Evolutionary conservation across 2,113 vertebrate species (phyloP).

Genomic region (Hippoglossus stenolepis): DNA sequence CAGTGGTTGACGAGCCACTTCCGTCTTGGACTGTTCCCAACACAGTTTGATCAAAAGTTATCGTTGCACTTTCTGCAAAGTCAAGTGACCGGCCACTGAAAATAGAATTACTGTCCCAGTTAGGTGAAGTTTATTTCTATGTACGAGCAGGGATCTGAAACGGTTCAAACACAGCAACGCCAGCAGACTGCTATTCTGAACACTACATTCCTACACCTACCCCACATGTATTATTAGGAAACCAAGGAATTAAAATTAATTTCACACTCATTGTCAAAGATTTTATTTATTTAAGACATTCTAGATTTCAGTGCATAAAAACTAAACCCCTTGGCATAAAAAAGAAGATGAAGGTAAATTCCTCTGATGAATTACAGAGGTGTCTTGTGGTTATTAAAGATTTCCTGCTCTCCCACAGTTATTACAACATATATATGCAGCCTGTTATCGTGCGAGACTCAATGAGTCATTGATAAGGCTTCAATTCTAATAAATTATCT

Average conservation of each 20-base stretch:
- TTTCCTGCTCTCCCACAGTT: no score
- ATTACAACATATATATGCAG: no score
- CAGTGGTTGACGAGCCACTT: slow-evolving; percentile 74
- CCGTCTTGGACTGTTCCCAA: slow-evolving; percentile 53
- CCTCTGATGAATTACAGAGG: no score
- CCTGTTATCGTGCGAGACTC: no score
- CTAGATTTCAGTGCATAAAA: not conserved
- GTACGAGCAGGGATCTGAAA: not conserved
- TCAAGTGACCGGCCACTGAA: slow-evolving; percentile 17
- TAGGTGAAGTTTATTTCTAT: not conserved
- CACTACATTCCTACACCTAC: not conserved
- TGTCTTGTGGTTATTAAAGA: no score
- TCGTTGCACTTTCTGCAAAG: slow-evolving; percentile 26
- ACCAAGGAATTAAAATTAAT: no score
- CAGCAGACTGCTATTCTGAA: no score
- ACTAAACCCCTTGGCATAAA: not conserved
- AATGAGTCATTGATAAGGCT: not conserved
- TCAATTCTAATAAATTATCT: not conserved
- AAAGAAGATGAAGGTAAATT: not conserved
- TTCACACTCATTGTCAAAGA: no score
- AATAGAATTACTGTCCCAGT: slow-evolving; percentile 5
- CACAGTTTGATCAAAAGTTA: slow-evolving; percentile 54
- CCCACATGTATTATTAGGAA: not conserved
- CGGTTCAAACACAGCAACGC: not conserved
- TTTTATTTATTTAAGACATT: not conserved